Evolutionary conservation across 2,113 vertebrate species (phyloP), one percentile per base, ranked within the genome.

Genomic region (Cinclus mexicanus): DNA sequence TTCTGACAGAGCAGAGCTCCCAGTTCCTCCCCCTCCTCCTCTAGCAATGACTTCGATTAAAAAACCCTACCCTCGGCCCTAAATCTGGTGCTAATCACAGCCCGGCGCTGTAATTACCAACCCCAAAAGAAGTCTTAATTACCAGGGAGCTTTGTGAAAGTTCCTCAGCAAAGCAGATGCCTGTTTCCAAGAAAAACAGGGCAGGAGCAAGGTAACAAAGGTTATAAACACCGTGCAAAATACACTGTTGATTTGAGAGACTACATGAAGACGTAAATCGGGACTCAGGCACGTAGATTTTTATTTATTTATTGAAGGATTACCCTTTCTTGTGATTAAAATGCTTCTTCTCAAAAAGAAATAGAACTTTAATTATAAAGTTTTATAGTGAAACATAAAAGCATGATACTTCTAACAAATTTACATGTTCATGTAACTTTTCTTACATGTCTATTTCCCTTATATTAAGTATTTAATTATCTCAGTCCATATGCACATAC

Each of bases 221-320:
- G 35, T 71, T 25, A 70, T 3, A n/a, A 80, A 77, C 17, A 50
- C 17, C 81, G 35, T 68, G 91, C 60, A 94, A 92, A 71, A 77
- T 17, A 79, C 0, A 33, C 60, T 82, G 6, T 2, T 63, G 83
- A 91, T 70, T 46, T 8, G 57, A 79, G 87, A 93, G 37, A 79
- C 84, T 89, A 79, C 64, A 91, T 16, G 74, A 75, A 89, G 72
- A 90, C 11, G 37, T 71, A 78, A 96, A 42, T 87, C 2, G 74
- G 93, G 94, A 97, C 93, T 95, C 94, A 92, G 93, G 93, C 95
- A 95, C 41, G 0, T 56, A 89, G 92, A 80, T 81, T 94, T 94
- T 94, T 91, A 79, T 96, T 97, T 88, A 75, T 94, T 96, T 96
- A 90, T 93, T 94, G 83, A 94, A 94, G 72, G 92, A 87, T 89